These are phyloP conservation scores for Phainopepla nitens DNA, from an alignment of 2,113 vertebrate genomes.

Conservation along the genomic window DNA sequence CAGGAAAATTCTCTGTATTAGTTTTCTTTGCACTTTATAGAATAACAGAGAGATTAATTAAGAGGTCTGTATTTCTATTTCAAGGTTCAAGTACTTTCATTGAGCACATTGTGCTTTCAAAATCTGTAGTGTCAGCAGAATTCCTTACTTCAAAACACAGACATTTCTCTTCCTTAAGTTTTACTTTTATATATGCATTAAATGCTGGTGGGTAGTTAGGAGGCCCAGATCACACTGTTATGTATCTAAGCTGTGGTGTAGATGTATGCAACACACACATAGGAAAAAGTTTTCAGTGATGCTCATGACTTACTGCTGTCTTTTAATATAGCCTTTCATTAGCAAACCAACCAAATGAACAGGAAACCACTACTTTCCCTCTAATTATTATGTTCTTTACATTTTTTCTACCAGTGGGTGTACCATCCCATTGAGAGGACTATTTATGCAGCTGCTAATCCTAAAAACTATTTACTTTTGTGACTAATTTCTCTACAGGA, in stretches of 20 bases:
- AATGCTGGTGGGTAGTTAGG: background rate
- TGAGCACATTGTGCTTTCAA: constrained; percentile 12
- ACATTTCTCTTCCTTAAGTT: background rate
- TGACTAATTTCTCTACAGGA: background rate
- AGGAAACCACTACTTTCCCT: background rate
- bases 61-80: constrained; percentile 72
- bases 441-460: background rate
- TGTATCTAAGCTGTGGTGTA: background rate
- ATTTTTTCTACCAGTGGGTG: background rate
- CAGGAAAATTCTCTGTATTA: constrained; percentile 48
- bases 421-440: background rate
- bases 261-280: background rate
- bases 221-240: background rate
- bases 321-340: background rate
- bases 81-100: constrained; percentile 69
- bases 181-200: background rate
- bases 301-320: background rate
- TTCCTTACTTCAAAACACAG: constrained; percentile 14
- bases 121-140: constrained; percentile 54
- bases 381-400: background rate
- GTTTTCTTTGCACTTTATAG: constrained; percentile 59
- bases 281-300: background rate
- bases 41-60: constrained; percentile 70
- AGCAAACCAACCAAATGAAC: background rate
- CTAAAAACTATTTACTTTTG: background rate